Evolutionary conservation across 2,888 invertebrate species (phyloP), one percentile per base, ranked within the genome.

Genomic region (Priapulus caudatus): DNA sequence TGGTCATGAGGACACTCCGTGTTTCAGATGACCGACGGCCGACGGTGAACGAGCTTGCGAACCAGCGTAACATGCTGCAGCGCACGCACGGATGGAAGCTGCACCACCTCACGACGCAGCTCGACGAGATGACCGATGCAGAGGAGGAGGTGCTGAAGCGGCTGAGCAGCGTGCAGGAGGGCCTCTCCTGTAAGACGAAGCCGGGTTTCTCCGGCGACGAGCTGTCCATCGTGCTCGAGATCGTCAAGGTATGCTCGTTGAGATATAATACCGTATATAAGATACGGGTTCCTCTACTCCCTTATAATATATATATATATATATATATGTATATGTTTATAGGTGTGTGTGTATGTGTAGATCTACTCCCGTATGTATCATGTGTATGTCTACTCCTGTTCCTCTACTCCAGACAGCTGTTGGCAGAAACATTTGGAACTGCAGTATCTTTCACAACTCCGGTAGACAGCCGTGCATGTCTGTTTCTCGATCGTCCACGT

Each of bases 21-120:
- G n/a, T n/a, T n/a, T n/a, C n/a, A 72, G 87, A 91, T 61, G 92
- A 92, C 69, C 79, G 87, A 56, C 78, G 86, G 55, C 82, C 88
- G 0, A 82, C 83, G 1, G 84, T 93, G 44, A 83, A 84, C 65
- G 90, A 92, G 72, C 77, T 93, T 63, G 88, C 92, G 23, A 85
- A 84, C 72, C 90, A 90, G 71, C 82, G 82, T 59, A 82, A 86
- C 66, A 85, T 91, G 50, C 75, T 85, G 59, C 84, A 87, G 65
- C 88, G 86, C 72, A 81, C 89, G 18, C 86, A 87, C 61, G 93
- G 93, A 1, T 93, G 93, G 93, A 93, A 92, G 74, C 79, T 93
- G 55, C 83, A 86, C 74, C 90, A 91, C 69, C 78, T 93, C 61
- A 85, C 85, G 43, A 83, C 88, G 45, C 91, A 92, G 75, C 85